These are phyloP conservation scores for Allochrocebus solatus DNA, from an alignment of 2,797 vertebrate species.

Conservation along the genomic window DNA sequence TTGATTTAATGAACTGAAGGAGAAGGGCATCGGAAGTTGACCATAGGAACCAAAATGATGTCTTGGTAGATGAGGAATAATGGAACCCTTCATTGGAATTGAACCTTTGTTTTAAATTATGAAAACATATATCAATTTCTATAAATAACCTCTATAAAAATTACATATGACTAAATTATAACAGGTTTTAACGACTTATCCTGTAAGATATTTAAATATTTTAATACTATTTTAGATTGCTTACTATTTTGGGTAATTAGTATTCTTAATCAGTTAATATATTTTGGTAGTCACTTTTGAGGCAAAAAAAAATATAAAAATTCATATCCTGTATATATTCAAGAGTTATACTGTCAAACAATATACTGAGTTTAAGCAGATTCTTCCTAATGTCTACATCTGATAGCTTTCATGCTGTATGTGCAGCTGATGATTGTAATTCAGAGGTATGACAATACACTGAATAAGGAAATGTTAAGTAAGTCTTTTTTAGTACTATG, in stretches of 20 bases:
- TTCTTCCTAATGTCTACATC: not conserved
- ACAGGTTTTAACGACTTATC: not conserved
- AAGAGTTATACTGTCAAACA: not conserved
- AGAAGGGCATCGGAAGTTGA: slow-evolving; percentile 86
- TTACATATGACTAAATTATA: slow-evolving; percentile 5
- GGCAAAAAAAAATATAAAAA: slow-evolving; percentile 4
- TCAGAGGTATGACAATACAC: not conserved
- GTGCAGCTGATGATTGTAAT: not conserved
- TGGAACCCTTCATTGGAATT: slow-evolving; percentile 91
- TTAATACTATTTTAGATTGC: slow-evolving; percentile 25
- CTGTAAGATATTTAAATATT: not conserved
- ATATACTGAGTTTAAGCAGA: not conserved
- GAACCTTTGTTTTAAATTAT: slow-evolving; percentile 88
- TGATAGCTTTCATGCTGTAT: not conserved
- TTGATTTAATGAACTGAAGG: slow-evolving; percentile 86
- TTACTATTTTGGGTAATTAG: not conserved
- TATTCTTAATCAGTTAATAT: slow-evolving; percentile 15
- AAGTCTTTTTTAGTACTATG: not conserved
- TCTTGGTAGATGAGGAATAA: slow-evolving; percentile 87
- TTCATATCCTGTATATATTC: not conserved
- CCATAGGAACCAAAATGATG: slow-evolving; percentile 88
- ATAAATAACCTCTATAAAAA: slow-evolving; percentile 18
- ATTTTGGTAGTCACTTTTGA: slow-evolving; percentile 22
- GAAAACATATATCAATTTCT: slow-evolving; percentile 64
- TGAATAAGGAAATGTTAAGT: not conserved